Percentiles rank a stretch among this genome's conserved stretches.
These are phyloP conservation scores for Onychomys leucogaster DNA, from an alignment of 2,797 vertebrate species.

Conservation along the genomic window DNA sequence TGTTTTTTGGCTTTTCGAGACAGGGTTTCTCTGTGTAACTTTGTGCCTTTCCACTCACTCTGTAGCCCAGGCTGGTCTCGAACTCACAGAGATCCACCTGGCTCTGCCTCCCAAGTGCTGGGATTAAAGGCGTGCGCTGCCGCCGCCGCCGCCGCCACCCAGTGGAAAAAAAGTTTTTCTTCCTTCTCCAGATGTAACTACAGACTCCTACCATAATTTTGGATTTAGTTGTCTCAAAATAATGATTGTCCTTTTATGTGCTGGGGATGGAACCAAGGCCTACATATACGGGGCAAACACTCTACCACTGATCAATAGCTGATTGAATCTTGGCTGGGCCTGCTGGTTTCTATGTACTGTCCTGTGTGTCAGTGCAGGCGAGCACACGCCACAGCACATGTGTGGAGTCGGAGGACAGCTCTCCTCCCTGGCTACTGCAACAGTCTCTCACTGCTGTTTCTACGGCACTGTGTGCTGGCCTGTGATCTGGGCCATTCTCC, in stretches of 20 bases:
- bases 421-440: not conserved
- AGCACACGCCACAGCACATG: not conserved
- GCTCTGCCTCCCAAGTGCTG: no score
- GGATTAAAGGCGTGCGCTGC: no score
- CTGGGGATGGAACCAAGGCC: not conserved
- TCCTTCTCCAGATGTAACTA: not conserved
- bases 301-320: not conserved
- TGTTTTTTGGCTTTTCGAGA: no score
- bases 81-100: no score
- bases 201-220: not conserved
- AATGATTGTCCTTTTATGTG: not conserved
- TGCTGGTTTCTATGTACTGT: not conserved
- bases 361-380: not conserved
- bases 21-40: no score
- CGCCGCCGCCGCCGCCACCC: no score
- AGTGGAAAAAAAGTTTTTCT: not conserved
- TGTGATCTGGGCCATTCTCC: not conserved
- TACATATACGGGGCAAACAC: not conserved
- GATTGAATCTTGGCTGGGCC: not conserved
- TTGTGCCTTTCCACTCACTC: no score
- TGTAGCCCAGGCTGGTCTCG: no score
- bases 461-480: not conserved
- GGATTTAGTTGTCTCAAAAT: constrained; percentile 1
- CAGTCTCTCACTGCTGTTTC: not conserved
- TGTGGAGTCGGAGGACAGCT: not conserved